Evolutionary conservation across 1,140 invertebrate species (phyloP).

Genomic region (Agrilus planipennis): DNA sequence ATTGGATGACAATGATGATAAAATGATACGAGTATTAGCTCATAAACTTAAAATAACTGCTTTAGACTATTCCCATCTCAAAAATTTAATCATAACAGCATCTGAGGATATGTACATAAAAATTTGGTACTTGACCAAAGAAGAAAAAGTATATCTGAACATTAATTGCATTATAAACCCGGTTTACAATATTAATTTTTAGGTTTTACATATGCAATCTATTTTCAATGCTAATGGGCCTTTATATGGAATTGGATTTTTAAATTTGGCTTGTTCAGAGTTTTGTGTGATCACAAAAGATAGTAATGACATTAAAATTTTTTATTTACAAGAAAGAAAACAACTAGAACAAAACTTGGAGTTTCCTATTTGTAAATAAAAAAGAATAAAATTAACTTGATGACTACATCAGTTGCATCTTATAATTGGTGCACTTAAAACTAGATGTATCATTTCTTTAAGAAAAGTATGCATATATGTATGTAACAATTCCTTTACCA

Average conservation of each 20-base stretch:
- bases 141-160: no score
- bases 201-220: slow-evolving; percentile 5
- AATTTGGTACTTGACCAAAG: slow-evolving; percentile 9
- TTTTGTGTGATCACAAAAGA: slow-evolving; percentile 8
- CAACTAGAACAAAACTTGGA: no score
- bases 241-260: slow-evolving; percentile 8
- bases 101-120: slow-evolving; percentile 9
- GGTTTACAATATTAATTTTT: slow-evolving; percentile 2
- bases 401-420: no score
- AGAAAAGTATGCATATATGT: no score
- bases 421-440: no score
- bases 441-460: no score
- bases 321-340: slow-evolving; percentile 7
- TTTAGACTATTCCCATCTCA: slow-evolving; percentile 10
- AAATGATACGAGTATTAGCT: slow-evolving; percentile 4
- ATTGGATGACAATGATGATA: slow-evolving; percentile 8
- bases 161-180: neutral
- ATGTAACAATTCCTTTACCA: no score
- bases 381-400: no score
- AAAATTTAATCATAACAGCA: slow-evolving; percentile 4
- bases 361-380: no score
- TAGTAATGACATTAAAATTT: slow-evolving; percentile 1
- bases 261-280: slow-evolving; percentile 8
- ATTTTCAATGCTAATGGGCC: slow-evolving; percentile 6
- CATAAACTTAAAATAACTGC: slow-evolving; percentile 10